Evolutionary conservation across 2,113 vertebrate genomes (phyloP).

Genomic region (Acrocephalus arundinaceus): DNA sequence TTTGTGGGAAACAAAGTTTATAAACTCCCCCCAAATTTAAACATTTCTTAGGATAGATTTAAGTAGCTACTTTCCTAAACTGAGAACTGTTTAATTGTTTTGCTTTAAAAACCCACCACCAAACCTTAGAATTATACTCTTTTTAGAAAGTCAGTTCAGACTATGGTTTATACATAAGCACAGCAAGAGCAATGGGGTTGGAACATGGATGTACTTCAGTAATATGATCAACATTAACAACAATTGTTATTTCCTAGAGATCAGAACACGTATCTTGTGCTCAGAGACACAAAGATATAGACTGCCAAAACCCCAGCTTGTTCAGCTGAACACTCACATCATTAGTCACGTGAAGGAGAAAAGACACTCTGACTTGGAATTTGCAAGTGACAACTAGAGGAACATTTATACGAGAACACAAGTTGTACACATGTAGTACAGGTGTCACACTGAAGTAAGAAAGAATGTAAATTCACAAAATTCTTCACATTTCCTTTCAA

Average conservation of each 20-base stretch:
- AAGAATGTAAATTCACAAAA: neutral
- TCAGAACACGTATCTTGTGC: neutral
- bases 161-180: neutral
- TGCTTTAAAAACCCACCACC: neutral
- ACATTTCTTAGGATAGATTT: neutral
- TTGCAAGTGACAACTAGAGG: neutral
- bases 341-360: neutral
- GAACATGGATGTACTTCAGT: neutral
- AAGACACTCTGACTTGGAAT: neutral
- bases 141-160: neutral
- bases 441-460: neutral
- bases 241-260: neutral
- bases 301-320: neutral
- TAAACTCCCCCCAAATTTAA: neutral
- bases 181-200: neutral
- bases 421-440: neutral
- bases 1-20: neutral
- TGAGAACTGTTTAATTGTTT: neutral
- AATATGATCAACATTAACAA: neutral
- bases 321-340: neutral
- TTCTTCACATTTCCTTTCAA: neutral
- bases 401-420: conserved; percentile 18
- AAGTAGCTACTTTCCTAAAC: neutral
- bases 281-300: neutral
- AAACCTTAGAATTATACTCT: neutral